phyloP scores from a whole-genome alignment of 2,113 vertebrate genomes.

The Lethenteron camtschaticum region DNA sequence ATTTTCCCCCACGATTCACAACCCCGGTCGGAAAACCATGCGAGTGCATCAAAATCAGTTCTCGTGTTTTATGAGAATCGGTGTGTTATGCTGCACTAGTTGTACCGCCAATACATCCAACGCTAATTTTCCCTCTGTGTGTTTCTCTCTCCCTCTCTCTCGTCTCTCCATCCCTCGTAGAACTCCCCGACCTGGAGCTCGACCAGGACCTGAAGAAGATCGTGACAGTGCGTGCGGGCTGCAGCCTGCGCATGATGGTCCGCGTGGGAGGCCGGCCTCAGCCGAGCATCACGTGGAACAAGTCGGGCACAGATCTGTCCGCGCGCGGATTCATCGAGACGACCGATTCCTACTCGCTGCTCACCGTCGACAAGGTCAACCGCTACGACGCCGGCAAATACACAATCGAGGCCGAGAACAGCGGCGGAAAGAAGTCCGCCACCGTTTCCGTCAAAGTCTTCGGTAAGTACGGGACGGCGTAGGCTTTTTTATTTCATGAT shows the following conservation, averaged over 20 bases:
- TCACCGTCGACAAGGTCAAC: constrained; percentile 81
- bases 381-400: constrained; percentile 94
- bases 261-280: constrained; percentile 56
- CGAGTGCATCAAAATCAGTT: too few species aligned
- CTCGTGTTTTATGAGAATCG: too few species aligned
- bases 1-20: too few species aligned
- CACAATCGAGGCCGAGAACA: constrained; percentile 64
- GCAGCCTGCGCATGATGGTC: constrained; percentile 54
- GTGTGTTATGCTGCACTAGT: too few species aligned
- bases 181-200: constrained; percentile 86
- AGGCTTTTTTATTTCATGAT: too few species aligned
- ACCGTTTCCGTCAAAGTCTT: constrained; percentile 77
- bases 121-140: not conserved
- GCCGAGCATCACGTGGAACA: constrained; percentile 65
- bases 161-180: constrained; percentile 21
- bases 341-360: constrained; percentile 47
- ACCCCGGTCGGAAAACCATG: too few species aligned
- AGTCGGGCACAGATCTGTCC: constrained; percentile 53
- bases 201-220: constrained; percentile 80
- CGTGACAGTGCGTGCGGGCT: constrained; percentile 64
- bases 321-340: constrained; percentile 71
- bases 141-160: not conserved
- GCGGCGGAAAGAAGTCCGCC: constrained; percentile 78
- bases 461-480: constrained; percentile 28
- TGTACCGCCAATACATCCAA: not conserved